Percentiles rank a stretch among this genome's conserved stretches.
phyloP scores from a whole-genome alignment of 2,797 vertebrate species.

The Phylloscopus collybita region DNA sequence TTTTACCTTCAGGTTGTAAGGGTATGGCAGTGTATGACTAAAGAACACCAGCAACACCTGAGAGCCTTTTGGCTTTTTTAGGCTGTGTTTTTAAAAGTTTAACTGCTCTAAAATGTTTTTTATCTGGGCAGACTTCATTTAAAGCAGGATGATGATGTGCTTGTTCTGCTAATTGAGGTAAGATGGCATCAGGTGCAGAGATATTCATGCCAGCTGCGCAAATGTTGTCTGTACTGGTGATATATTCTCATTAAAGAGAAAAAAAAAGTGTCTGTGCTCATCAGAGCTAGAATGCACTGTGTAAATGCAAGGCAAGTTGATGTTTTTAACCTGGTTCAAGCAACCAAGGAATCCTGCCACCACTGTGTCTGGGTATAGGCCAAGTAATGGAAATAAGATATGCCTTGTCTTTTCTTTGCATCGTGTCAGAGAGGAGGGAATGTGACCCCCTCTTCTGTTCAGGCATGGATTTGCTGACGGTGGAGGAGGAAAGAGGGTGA shows the following conservation, averaged over 20 bases:
- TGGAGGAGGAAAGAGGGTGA: fast-evolving
- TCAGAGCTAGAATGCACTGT: neutral
- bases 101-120: neutral
- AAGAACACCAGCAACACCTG: neutral
- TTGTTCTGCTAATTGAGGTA: neutral
- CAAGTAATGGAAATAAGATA: neutral
- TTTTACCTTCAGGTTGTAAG: neutral
- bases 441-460: neutral
- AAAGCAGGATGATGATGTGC: neutral
- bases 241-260: neutral
- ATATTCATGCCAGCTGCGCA: neutral
- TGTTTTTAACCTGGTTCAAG: neutral
- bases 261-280: neutral
- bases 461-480: neutral
- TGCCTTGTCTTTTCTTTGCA: neutral
- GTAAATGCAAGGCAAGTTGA: neutral
- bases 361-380: neutral
- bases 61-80: neutral
- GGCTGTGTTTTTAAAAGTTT: neutral
- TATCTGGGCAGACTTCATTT: neutral
- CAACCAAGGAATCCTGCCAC: neutral
- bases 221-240: neutral
- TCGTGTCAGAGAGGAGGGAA: neutral
- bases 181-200: neutral
- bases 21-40: fast-evolving